Evolutionary conservation across 2,888 invertebrate species (phyloP).

Genomic region (Anaspis maculata): DNA sequence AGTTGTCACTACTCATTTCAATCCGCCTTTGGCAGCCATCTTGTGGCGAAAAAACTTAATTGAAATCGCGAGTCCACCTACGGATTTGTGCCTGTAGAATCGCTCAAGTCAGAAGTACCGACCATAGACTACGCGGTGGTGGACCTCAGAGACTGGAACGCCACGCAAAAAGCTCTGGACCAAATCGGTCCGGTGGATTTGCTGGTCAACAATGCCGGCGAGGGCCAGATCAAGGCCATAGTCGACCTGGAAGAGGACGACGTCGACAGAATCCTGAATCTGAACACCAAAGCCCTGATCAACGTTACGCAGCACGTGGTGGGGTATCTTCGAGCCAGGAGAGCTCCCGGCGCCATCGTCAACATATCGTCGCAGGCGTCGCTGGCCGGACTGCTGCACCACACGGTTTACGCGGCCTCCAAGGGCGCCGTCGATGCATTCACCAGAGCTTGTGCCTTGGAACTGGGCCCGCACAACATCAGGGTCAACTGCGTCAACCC

Average conservation of each 20-base stretch:
- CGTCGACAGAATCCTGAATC: slow-evolving; percentile 51
- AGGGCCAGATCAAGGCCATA: slow-evolving; percentile 4
- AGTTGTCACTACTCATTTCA: no score
- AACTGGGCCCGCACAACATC: slow-evolving; percentile 75
- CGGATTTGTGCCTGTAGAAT: slow-evolving; percentile 24
- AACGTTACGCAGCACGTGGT: slow-evolving; percentile 80
- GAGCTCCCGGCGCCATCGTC: slow-evolving; percentile 72
- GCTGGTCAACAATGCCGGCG: slow-evolving; percentile 6
- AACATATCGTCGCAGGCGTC: slow-evolving; percentile 87
- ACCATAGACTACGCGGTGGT: background rate
- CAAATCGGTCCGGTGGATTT: slow-evolving; percentile 3
- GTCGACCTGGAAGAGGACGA: slow-evolving; percentile 5
- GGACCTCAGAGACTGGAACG: slow-evolving; percentile 1
- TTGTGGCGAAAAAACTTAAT: no score
- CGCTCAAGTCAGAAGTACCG: slow-evolving; percentile 2
- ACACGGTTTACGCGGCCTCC: slow-evolving; percentile 73
- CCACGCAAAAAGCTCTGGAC: slow-evolving; percentile 2
- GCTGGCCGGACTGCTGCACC: slow-evolving; percentile 67
- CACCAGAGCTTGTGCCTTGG: slow-evolving; percentile 74
- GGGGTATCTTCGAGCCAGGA: slow-evolving; percentile 60
- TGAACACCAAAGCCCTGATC: slow-evolving; percentile 79
- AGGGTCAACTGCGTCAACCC: slow-evolving; percentile 91
- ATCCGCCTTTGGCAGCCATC: no score
- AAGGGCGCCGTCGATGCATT: slow-evolving; percentile 86
- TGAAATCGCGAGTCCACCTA: no score